Evolutionary conservation across 2,797 vertebrate genomes (phyloP).

Genomic region (Megaceryle alcyon): DNA sequence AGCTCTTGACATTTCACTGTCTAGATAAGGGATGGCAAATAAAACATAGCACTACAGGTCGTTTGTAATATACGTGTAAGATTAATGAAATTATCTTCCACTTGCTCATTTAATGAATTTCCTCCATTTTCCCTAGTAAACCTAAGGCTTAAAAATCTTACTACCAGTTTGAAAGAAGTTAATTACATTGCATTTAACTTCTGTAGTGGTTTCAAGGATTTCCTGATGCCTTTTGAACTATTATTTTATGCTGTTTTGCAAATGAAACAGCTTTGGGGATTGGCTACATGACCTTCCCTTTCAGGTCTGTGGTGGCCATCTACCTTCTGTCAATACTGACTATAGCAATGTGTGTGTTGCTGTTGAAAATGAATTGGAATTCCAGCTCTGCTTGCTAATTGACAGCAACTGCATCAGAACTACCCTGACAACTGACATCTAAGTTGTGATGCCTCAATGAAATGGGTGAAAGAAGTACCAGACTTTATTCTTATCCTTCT

Average conservation of each 20-base stretch:
- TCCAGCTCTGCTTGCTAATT: constrained; percentile 1
- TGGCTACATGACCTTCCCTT: neutral
- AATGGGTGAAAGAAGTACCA: constrained; percentile 5
- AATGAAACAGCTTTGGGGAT: neutral
- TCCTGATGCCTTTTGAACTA: neutral
- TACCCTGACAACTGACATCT: neutral
- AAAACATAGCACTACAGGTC: neutral
- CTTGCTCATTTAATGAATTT: neutral
- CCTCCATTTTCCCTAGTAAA: neutral
- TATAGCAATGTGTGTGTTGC: neutral
- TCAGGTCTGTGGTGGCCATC: neutral
- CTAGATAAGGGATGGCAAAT: neutral
- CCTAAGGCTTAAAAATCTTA: neutral
- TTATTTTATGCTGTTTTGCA: neutral
- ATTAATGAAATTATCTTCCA: neutral
- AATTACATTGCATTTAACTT: neutral
- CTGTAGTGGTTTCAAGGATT: neutral
- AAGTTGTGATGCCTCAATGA: neutral
- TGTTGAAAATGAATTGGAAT: neutral
- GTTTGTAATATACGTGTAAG: neutral
- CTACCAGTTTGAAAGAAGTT: neutral
- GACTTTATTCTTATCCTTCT: neutral
- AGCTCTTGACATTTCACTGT: neutral
- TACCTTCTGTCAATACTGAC: neutral
- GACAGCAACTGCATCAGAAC: neutral